Base-by-base conservation (phyloP, 2,888 invertebrate genomes). In the Noctua fimbriata region DNA sequence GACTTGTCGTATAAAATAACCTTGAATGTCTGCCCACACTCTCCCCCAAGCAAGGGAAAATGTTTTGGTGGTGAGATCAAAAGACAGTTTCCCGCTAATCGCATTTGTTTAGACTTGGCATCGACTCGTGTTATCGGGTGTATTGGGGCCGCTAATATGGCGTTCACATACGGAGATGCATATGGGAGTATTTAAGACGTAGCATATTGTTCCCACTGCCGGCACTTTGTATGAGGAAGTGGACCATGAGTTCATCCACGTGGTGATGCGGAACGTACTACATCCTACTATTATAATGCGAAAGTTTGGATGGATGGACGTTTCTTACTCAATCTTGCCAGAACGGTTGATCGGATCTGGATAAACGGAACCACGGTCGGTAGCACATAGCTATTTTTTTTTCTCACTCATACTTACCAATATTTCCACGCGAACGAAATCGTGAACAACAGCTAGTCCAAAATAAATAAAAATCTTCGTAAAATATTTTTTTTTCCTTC, bases 51-150 rank as follows among this genome's bases (percentile, higher is more conserved):
- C 69, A 58, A 44, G 18, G 58, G 82, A 80, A 84, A 83, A 88
- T 88, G 85, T 88, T 89, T 85, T 72, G 81, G 83, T 81, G 81
- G 86, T 86, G 76, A 87, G 83, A 91, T 91, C 91, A 91, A 88
- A 87, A 87, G 88, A 81, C 87, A 84, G 88, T 89, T 89, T 84
- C 76, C 75, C n/a, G 66, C 67, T 92, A 91, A 92, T 90, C 84
- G 47, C 78, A 87, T 92, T 91, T 89, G 81, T 88, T 87, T 81
- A 77, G 84, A 84, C 81, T 79, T 72, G 76, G 69, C 76, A 83
- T 79, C 73, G 70, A 69, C 66, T 74, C 67, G 73, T 83, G 81
- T 85, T 75, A 79, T 81, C 69, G 79, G 49, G 63, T 70, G 55
- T 72, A 71, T 82, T 79, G 66, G 73, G 52, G 72, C 69, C 76